phyloP scores from a whole-genome alignment of 2,888 invertebrate species.

The Zele albiditarsus region DNA sequence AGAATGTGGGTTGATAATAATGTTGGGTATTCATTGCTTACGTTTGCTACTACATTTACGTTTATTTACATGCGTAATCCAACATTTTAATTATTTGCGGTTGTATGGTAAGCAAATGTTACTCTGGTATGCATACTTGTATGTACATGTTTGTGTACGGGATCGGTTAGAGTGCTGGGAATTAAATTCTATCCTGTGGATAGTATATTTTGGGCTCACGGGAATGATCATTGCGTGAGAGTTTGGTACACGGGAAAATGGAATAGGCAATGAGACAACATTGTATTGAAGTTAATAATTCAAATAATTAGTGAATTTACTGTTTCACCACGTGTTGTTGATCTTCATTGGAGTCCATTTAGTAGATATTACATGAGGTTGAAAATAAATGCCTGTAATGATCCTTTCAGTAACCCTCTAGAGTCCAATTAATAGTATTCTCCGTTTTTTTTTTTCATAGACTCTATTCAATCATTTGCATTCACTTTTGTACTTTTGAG shows the following conservation, averaged over 20 bases:
- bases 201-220: neutral
- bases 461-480: neutral
- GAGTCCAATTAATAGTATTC: too few relatives aligned
- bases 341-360: neutral
- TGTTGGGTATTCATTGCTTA: constrained; percentile 11
- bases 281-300: neutral
- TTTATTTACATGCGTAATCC: neutral
- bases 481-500: neutral
- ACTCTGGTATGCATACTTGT: neutral
- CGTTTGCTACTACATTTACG: neutral
- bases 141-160: neutral
- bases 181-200: neutral
- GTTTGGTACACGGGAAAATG: constrained; percentile 1
- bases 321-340: neutral
- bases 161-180: neutral
- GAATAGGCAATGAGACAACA: neutral
- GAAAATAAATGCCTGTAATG: too few relatives aligned
- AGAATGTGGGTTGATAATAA: constrained; percentile 23
- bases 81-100: constrained; percentile 9
- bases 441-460: neutral
- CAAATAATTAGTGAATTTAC: neutral
- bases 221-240: neutral
- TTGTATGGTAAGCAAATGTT: neutral
- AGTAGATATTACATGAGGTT: too few relatives aligned
- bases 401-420: too few relatives aligned